Conservation (phyloP, 2,888 invertebrate genomes). For the Silvanus unidentatus region DNA sequence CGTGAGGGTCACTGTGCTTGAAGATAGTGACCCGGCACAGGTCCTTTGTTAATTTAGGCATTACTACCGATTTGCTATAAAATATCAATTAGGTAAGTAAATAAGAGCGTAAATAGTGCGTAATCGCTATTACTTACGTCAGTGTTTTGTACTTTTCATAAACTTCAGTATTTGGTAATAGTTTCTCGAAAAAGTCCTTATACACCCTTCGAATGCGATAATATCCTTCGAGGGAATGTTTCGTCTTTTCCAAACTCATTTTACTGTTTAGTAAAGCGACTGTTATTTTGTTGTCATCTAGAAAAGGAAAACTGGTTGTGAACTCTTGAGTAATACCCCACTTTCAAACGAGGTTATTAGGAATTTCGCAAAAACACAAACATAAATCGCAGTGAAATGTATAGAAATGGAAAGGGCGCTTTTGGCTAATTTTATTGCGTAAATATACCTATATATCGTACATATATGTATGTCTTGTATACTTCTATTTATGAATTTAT, state of each 20-base stretch:
- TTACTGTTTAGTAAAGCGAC: slow-evolving; percentile 23
- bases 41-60: slow-evolving; percentile 48
- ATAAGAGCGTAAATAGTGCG: neutral
- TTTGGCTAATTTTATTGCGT: no score
- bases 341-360: no score
- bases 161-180: slow-evolving; percentile 20
- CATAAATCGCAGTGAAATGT: no score
- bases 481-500: no score
- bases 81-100: neutral
- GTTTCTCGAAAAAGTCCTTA: slow-evolving; percentile 21
- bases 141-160: slow-evolving; percentile 18
- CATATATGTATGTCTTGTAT: no score
- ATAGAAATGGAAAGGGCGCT: no score
- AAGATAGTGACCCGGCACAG: slow-evolving; percentile 47
- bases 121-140: slow-evolving; percentile 18
- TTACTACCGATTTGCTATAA: slow-evolving; percentile 34
- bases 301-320: neutral
- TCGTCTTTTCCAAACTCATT: slow-evolving; percentile 27
- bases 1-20: slow-evolving; percentile 31
- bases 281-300: slow-evolving; percentile 16
- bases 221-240: slow-evolving; percentile 24
- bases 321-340: no score
- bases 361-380: no score
- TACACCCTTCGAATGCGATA: slow-evolving; percentile 21
- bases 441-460: no score